Evolutionary conservation across 2,797 vertebrate species (phyloP), one percentile per base, ranked within the genome.

Genomic region (Catharus ustulatus): DNA sequence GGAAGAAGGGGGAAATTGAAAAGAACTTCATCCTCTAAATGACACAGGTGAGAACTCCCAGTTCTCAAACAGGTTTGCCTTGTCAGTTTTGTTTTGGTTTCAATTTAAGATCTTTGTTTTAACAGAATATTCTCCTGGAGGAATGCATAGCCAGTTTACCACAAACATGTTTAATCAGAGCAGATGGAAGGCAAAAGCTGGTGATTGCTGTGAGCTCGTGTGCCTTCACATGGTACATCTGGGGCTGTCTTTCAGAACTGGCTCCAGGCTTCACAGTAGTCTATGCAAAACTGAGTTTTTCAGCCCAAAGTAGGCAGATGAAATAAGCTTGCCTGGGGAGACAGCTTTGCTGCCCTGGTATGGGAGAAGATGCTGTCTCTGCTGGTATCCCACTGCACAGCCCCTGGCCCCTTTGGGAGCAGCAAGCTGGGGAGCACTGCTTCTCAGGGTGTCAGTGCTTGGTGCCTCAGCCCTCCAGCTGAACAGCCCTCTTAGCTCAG

Each of bases 151-250:
- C 30, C 49, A 77, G 24, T 84, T 88, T 90, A 80, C 78, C 74
- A 82, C 51, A 73, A 93, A 54, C 36, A 8, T 63, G 55, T 84
- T 93, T 92, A 82, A 89, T 82, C 78, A 82, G 80, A 93, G 42
- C 84, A 94, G 92, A 89, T 90, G 90, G 90, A 87, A 90, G 45
- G 61, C 52, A 89, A 77, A 82, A 87, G 63, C 85, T 89, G 78
- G 71, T 89, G 72, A 54, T 61, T 90, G 57, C 74, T 79, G 84
- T 52, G 74, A 83, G 78, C 64, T 87, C 78, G n/a, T 55, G 68
- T 64, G 79, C 63, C 61, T 82, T 84, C 38, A 63, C 55, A n/a
- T 57, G 67, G 40, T 80, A 54, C 81, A 73, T 90, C 77, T 88
- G 77, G 51, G 67, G 40, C 36, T 81, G 23, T 30, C 77, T 87